These are phyloP conservation scores for Patella vulgata DNA, from an alignment of 1,140 invertebrate species.

Conservation along the genomic window DNA sequence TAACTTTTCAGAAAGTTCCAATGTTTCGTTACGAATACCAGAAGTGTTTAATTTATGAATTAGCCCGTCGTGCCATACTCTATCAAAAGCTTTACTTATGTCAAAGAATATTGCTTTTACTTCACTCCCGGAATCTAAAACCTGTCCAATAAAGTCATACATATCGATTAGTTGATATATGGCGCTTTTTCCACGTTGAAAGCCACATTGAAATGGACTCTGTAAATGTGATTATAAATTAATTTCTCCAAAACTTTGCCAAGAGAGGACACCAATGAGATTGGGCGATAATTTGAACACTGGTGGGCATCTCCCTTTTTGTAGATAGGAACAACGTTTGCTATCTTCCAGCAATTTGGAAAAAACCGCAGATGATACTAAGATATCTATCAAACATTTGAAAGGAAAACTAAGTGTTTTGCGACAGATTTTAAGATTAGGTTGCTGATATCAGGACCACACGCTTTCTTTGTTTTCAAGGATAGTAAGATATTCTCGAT, in stretches of 20 bases:
- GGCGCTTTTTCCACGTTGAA: constrained; percentile 1
- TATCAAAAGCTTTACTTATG: constrained; percentile 14
- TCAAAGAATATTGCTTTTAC: constrained; percentile 14
- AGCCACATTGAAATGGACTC: constrained; percentile 12
- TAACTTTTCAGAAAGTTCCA: no score
- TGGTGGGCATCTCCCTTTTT: constrained; percentile 2
- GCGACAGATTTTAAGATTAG: neutral
- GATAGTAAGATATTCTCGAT: neutral
- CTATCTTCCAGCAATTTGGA: neutral
- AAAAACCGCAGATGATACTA: neutral
- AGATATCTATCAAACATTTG: neutral
- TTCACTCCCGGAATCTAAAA: constrained; percentile 8
- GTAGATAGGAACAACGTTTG: neutral
- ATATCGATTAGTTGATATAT: constrained; percentile 12
- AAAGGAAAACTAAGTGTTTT: neutral
- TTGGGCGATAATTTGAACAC: constrained; percentile 1
- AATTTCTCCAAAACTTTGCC: constrained; percentile 12
- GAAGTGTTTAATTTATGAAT: no score
- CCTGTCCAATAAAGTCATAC: constrained; percentile 2
- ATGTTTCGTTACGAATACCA: no score
- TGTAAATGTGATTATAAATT: constrained; percentile 6
- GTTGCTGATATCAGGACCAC: constrained; percentile 11
- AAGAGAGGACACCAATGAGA: constrained; percentile 3
- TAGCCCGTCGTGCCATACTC: constrained; percentile 7
- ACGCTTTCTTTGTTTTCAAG: neutral